Evolutionary conservation across 1,140 invertebrate genomes (phyloP), one percentile per base, ranked within the genome.

Genomic region (Nomia melanderi): DNA sequence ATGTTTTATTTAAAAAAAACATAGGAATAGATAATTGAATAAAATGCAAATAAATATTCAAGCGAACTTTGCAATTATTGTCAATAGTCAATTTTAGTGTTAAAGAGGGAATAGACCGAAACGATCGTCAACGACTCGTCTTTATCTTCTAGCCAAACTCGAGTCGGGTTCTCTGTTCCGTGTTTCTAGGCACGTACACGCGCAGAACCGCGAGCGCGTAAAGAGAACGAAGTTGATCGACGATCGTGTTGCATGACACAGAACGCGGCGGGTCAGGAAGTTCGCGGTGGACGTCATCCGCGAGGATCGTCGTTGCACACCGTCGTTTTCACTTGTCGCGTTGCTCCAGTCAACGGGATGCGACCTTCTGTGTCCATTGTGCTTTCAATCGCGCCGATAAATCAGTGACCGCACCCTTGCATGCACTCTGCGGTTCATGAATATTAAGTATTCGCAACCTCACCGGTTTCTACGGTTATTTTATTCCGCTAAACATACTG

Each of bases 181-280:
- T 53, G 39, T 31, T 41, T 50, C 69, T 33, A 9, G n/a, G 69
- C 69, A 60, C 69, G 56, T 60, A 7, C 56, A 1, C n/a, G n/a
- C n/a, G n/a, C 29, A 5, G 31, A 8, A 23, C 23, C 57, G 31
- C 57, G 31, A 23, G 33, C 20, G 57, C 20, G 8, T 20, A 23
- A 36, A 60, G 31, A 41, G 25, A 25, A 69, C 25, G 25, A n/a
- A 12, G 9, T 64, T 72, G 57, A 78, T 64, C 70, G 44, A 74
- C 27, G 14, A 64, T 76, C 54, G 29, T 44, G 62, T 44, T 29
- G 31, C 56, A 47, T 36, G 9, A 62, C 6, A 17, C 25, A 5
- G 41, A 70, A 77, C 25, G 72, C 59, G 39, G 65, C 36, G 17
- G 73, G 54, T 82, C 59, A 47, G 62, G 50, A 65, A 71, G 73